Evolutionary conservation across 2,888 invertebrate genomes (phyloP).

Genomic region (Bimastos eiseni): DNA sequence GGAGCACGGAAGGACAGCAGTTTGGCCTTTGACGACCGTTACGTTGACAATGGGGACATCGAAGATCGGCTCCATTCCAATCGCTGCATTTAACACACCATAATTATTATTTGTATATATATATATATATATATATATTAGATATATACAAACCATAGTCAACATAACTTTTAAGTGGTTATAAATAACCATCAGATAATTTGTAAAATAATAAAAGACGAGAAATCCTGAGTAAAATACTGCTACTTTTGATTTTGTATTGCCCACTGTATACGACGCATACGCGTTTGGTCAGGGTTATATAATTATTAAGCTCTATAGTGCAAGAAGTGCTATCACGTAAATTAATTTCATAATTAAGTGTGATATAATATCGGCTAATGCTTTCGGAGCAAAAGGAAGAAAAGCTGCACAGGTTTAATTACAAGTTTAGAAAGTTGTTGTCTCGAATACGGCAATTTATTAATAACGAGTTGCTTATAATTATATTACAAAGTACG

Average conservation of each 20-base stretch:
- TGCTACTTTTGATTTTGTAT: background rate
- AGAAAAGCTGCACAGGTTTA: background rate
- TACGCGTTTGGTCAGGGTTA: too few relatives aligned
- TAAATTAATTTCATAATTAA: background rate
- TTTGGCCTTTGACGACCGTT: conserved; percentile 50
- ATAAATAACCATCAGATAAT: background rate
- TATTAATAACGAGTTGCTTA: too few relatives aligned
- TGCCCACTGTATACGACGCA: too few relatives aligned
- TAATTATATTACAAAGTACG: too few relatives aligned
- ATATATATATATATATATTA: too few relatives aligned
- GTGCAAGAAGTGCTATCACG: background rate
- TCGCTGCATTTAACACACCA: conserved; percentile 42
- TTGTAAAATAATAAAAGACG: background rate
- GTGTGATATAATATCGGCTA: background rate
- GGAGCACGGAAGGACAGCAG: conserved; percentile 52
- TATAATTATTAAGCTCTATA: background rate
- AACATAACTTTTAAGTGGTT: background rate
- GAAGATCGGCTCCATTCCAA: conserved; percentile 49
- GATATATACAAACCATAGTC: too few relatives aligned
- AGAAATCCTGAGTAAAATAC: background rate
- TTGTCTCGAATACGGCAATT: background rate
- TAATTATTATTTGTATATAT: too few relatives aligned
- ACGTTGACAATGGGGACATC: conserved; percentile 49
- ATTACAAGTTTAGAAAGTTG: background rate
- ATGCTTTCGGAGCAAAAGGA: background rate